Evolutionary conservation across 1,140 invertebrate species (phyloP), one percentile per base, ranked within the genome.

Genomic region (Trachymyrmex septentrionalis): DNA sequence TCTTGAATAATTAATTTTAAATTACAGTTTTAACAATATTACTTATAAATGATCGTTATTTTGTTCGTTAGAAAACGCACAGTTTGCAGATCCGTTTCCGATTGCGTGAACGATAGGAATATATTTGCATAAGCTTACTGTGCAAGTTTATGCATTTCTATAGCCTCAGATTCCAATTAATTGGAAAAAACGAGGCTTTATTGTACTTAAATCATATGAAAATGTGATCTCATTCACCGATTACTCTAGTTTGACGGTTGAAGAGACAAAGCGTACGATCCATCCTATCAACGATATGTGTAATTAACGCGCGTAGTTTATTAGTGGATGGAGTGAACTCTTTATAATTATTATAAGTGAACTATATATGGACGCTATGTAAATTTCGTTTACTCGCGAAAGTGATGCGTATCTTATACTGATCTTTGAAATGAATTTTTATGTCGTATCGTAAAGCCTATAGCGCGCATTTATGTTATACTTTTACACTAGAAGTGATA

Each of bases 41-140:
- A 30, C 19, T 48, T 24, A 76, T 30, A 66, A 99, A 98, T 76
- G 98, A 99, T 30, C 19, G 6, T 48, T 64, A 21, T 66, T 66
- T 34, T 64, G 30, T 78, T 67, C 66, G 10, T 6, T 16, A 57
- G 30, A 44, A 69, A 10, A 44, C 38, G 38, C 38, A 57, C 30
- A 57, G 19, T 1, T 82, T 82, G 48, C 77, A 69, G 77, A 80
- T 69, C 69, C 19, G 48, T n/a, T 38, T 30, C 16, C 27, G 50
- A 16, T 71, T 9, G 10, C 57, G 21, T 72, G 34, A 44, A 55
- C 16, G 30, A 71, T 24, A 80, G 24, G 61, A 53, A n/a, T 7
- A 66, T 66, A 78, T 7, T 30, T 50, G 14, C 27, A 10, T n/a
- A n/a, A 19, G 30, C 57, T 81, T 38, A 53, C 48, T 24, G n/a